Percentiles rank a stretch among this genome's conserved stretches.
Evolutionary conservation across 2,888 invertebrate genomes (phyloP).

Genomic region (Odontocerum albicorne): DNA sequence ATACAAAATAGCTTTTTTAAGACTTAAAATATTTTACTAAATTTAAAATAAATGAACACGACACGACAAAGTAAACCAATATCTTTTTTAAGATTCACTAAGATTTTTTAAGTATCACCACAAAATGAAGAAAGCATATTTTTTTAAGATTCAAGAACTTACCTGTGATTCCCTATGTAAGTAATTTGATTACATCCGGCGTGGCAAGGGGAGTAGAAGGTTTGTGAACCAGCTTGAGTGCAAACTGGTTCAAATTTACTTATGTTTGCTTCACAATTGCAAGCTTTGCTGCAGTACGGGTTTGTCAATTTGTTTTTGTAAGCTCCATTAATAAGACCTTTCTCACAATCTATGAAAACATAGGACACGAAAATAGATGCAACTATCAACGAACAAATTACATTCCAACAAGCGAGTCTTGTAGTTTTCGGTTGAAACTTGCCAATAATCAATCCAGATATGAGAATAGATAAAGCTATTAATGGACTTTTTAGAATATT

Average conservation of each 20-base stretch:
- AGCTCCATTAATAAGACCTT: conserved; percentile 52
- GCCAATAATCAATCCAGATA: conserved; percentile 58
- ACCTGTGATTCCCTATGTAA: conserved; percentile 48
- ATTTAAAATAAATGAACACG: too few relatives aligned
- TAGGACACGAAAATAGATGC: conserved; percentile 50
- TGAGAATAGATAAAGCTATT: conserved; percentile 53
- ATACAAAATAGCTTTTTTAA: too few relatives aligned
- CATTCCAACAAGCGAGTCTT: conserved; percentile 54
- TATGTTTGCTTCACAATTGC: conserved; percentile 52
- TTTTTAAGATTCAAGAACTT: conserved; percentile 21
- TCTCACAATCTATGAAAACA: conserved; percentile 52
- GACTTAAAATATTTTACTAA: too few relatives aligned
- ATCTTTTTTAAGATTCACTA: too few relatives aligned
- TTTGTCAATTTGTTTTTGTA: conserved; percentile 46
- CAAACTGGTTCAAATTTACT: conserved; percentile 66
- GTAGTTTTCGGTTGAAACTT: conserved; percentile 54
- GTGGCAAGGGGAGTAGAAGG: conserved; percentile 73
- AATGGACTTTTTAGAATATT: conserved; percentile 60
- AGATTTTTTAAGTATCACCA: too few relatives aligned
- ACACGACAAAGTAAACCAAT: too few relatives aligned
- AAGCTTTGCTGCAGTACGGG: conserved; percentile 58
- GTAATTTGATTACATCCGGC: conserved; percentile 63
- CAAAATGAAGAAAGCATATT: not conserved
- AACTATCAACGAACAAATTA: conserved; percentile 47
- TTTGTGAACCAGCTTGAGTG: conserved; percentile 53